Evolutionary conservation across 2,888 invertebrate species (phyloP).

Genomic region (Rutpela maculata): DNA sequence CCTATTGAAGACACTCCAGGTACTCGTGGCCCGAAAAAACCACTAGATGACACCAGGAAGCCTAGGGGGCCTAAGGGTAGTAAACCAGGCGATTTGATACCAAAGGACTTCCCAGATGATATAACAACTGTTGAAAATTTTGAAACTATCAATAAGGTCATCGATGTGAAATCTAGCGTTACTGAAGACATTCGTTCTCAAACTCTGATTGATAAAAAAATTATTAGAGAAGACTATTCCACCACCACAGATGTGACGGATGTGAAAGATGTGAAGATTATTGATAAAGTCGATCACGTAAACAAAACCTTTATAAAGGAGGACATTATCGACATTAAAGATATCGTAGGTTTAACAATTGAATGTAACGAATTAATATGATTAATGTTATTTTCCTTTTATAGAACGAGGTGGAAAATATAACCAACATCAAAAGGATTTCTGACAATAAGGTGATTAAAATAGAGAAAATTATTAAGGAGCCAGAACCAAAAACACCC

Average conservation of each 20-base stretch:
- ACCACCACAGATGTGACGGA: slow-evolving; percentile 53
- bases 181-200: slow-evolving; percentile 53
- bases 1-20: slow-evolving; percentile 27
- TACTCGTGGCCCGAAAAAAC: slow-evolving; percentile 15
- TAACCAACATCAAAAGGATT: slow-evolving; percentile 71
- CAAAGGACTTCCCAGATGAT: slow-evolving; percentile 30
- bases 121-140: slow-evolving; percentile 49
- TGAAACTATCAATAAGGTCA: slow-evolving; percentile 41
- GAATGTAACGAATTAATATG: slow-evolving; percentile 30
- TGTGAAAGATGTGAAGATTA: slow-evolving; percentile 43
- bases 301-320: slow-evolving; percentile 77
- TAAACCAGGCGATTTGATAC: background rate
- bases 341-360: slow-evolving; percentile 69
- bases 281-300: slow-evolving; percentile 70
- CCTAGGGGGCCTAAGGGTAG: slow-evolving; percentile 4
- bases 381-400: slow-evolving; percentile 33
- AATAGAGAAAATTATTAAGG: slow-evolving; percentile 72
- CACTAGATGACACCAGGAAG: slow-evolving; percentile 11
- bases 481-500: slow-evolving; percentile 69
- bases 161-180: slow-evolving; percentile 48
- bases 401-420: slow-evolving; percentile 72
- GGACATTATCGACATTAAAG: slow-evolving; percentile 79
- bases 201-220: slow-evolving; percentile 62
- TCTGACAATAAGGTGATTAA: slow-evolving; percentile 76
- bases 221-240: slow-evolving; percentile 50